Base-by-base conservation (phyloP, 2,113 vertebrate species). In the Macrotis lagotis region DNA sequence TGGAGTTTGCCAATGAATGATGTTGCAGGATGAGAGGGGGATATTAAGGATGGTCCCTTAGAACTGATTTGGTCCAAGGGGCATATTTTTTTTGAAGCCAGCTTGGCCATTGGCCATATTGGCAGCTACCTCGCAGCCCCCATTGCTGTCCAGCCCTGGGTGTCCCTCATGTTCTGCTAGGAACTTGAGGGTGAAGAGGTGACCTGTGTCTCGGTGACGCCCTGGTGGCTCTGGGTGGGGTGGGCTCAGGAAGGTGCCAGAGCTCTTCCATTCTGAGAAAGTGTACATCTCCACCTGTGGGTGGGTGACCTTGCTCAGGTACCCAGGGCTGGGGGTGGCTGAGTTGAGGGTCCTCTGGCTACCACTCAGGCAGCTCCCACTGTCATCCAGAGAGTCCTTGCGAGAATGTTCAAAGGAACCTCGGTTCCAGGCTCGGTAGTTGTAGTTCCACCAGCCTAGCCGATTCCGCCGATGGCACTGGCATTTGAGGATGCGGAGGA, bases 401-500 rank as follows among this genome's bases (percentile, higher is more conserved):
- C 99, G 98, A 8, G 98, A 99, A 93, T 99, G 97, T 92, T 98
- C 99, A 47, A 99, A 98, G 83, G 99, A 99, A 98, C 98, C 98
- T 94, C 99, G 98, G 95, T 99, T 99, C 98, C 99, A 99, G 95
- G 98, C 98, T 55, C 99, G 98, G 98, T 99, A 99, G 97, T 99
- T 99, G 98, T 99, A 99, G 48, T 99, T 98, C 96, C 98, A 98
- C 98, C 99, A 99, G 24, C 99, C 98, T 25, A 99, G 98, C 14
- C 98, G 99, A 55, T 98, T 99, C 24, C 98, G 99, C 89, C 98
- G 99, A 91, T 99, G 99, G 92, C 99, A 99, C 97, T 99, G 99
- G 97, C 99, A 99, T 25, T 98, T 98, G 14, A 99, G 98, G 98
- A 99, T 99, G 94, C 99, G 99, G 96, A 99, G 98, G 97, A 99